phyloP scores from a whole-genome alignment of 2,113 vertebrate genomes.

The Xyrauchen texanus region DNA sequence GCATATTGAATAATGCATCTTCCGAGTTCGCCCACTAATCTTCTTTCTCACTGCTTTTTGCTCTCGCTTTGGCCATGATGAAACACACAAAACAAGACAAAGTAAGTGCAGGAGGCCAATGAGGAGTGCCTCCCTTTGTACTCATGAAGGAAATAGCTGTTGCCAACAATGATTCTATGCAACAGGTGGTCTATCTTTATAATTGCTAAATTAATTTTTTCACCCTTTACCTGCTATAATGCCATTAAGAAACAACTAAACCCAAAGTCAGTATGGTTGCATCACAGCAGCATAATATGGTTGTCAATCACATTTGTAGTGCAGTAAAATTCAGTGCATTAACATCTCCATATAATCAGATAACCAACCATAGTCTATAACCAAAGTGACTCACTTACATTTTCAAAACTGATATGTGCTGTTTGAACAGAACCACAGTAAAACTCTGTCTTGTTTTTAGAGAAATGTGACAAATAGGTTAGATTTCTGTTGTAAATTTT shows the following conservation, averaged over 20 bases:
- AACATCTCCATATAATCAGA: background rate
- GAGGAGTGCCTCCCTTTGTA: slow-evolving; percentile 10
- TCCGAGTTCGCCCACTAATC: too few relatives aligned
- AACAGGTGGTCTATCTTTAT: slow-evolving; percentile 13
- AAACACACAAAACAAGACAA: too few relatives aligned
- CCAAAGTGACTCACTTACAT: too few relatives aligned
- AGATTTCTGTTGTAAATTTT: too few relatives aligned
- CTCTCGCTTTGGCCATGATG: too few relatives aligned
- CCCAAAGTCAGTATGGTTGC: background rate
- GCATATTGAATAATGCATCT: slow-evolving; percentile 35
- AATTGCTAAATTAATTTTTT: background rate
- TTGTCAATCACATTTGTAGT: background rate
- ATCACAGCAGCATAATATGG: background rate
- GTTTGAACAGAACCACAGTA: too few relatives aligned
- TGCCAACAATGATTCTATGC: slow-evolving; percentile 4
- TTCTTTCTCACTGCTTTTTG: too few relatives aligned
- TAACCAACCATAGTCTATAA: too few relatives aligned
- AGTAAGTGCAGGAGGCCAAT: background rate
- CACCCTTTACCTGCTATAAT: slow-evolving; percentile 19
- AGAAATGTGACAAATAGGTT: too few relatives aligned
- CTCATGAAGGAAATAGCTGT: slow-evolving; percentile 28
- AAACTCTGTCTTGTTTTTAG: too few relatives aligned
- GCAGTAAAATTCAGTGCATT: slow-evolving; percentile 22
- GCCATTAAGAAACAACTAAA: background rate
- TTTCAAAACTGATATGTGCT: too few relatives aligned